Evolutionary conservation across 1,140 invertebrate species (phyloP), one percentile per base, ranked within the genome.

Genomic region (Stenopsyche tienmushanensis): DNA sequence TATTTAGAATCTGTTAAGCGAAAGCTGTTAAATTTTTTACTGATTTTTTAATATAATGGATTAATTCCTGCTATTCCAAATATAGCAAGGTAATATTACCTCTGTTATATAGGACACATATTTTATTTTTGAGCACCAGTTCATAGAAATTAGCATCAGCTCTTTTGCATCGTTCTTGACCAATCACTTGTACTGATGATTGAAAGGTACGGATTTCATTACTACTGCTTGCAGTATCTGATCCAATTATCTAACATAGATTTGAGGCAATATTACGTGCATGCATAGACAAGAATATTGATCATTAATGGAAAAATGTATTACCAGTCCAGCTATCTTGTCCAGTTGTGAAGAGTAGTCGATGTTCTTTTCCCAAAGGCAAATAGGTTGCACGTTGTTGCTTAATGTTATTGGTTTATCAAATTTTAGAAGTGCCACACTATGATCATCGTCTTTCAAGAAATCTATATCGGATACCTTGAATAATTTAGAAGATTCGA

Each of bases 291-390:
- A n/a, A n/a, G n/a, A n/a, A n/a, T n/a, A n/a, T n/a, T n/a, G n/a
- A n/a, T n/a, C n/a, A n/a, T n/a, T n/a, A n/a, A n/a, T n/a, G n/a
- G n/a, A n/a, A n/a, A n/a, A n/a, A n/a, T n/a, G n/a, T 5, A 23
- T 25, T 60, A 65, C 64, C 25, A 69, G 45, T 54, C 55, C 66
- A 23, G 59, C 26, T 15, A 65, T 49, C 3, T n/a, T 23, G 15
- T 18, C 10, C 13, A 69, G 17, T 47, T 69, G 66, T 13, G 20
- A 24, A 18, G 23, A 20, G 52, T 64, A 69, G 34, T 69, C 39
- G 3, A 55, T 2, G 18, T 55, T 29, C 44, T 62, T 26, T 57
- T 69, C 66, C 66, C 66, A 69, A 1, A 69, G 26, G 39, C 66
- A 69, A 20, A 69, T 65, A 7, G 66, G 66, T 17, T 65, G 57